Evolutionary conservation across 1,140 invertebrate species (phyloP), one percentile per base, ranked within the genome.

Genomic region (Lucilia cuprina): DNA sequence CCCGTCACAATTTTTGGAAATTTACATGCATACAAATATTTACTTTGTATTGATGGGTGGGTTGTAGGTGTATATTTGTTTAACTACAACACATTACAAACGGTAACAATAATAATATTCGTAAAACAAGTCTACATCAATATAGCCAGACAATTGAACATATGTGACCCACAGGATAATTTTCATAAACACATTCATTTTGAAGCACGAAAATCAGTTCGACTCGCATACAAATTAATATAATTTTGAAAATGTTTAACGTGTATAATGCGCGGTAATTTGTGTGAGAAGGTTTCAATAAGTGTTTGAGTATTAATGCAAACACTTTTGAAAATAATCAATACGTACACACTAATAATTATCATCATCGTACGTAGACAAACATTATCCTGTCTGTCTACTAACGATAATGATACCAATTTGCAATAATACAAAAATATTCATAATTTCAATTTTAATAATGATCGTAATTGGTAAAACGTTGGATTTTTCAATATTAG

Each of bases 41-140:
- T 17, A 60, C 13, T 7, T 8, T 8, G 7, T 41, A 10, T 10
- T 10, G 10, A 5, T 41, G 41, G 41, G 41, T 41, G 41, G 41
- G 41, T 10, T 41, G 41, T 41, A 41, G 41, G 7, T 41, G 41
- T 41, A 10, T 41, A 41, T 41, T 41, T 41, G 41, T 41, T 41
- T 41, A 41, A 41, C 41, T 41, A 41, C 41, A 41, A 41, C 5
- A 8, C 41, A 41, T 41, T n/a, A 12, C 50, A 55, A 5, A 14
- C 50, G 3, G 7, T 70, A 21, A 70, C n/a, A 70, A 70, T 70
- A 12, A 25, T 47, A 41, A 47, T 82, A 14, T 12, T 82, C 9
- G 8, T 47, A 80, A 78, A 70, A 70, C 65, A 70, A 55, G 65
- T 70, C 55, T n/a, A 70, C 65, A 70, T 70, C 65, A 70, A 70